phyloP scores from a whole-genome alignment of 2,113 vertebrate genomes.

The Cryptotis parvus region DNA sequence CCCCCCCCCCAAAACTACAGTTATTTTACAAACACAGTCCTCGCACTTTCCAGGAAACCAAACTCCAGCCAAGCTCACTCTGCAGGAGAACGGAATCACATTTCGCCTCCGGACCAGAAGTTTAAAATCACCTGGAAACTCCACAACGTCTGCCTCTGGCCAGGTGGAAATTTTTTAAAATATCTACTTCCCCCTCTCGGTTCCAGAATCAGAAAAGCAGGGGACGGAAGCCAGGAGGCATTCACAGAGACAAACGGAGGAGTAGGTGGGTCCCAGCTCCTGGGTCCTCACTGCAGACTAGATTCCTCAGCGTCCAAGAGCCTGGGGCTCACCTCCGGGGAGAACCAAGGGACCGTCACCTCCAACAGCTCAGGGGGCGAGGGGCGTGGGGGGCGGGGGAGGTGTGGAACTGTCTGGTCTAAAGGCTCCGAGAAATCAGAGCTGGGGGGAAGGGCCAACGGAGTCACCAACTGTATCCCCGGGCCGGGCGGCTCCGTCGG shows the following conservation, averaged over 20 bases:
- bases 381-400: neutral
- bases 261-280: neutral
- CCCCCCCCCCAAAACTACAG: neutral
- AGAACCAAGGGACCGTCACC: neutral
- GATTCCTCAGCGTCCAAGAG: neutral
- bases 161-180: slow-evolving; percentile 5
- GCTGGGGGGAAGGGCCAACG: slow-evolving; percentile 37
- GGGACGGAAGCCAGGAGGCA: neutral
- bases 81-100: slow-evolving; percentile 52
- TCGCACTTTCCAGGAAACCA: slow-evolving; percentile 81
- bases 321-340: neutral
- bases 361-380: too few relatives aligned
- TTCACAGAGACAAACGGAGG: slow-evolving; percentile 19
- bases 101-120: slow-evolving; percentile 36
- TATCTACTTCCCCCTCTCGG: neutral
- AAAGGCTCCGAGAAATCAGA: neutral
- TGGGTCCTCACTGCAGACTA: neutral
- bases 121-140: slow-evolving; percentile 50
- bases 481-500: neutral
- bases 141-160: neutral
- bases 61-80: slow-evolving; percentile 72
- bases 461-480: neutral
- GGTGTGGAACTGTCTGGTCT: neutral
- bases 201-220: slow-evolving; percentile 24
- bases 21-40: slow-evolving; percentile 60